phyloP scores from a whole-genome alignment of 1,140 invertebrate genomes.

The Eumaeus atala region DNA sequence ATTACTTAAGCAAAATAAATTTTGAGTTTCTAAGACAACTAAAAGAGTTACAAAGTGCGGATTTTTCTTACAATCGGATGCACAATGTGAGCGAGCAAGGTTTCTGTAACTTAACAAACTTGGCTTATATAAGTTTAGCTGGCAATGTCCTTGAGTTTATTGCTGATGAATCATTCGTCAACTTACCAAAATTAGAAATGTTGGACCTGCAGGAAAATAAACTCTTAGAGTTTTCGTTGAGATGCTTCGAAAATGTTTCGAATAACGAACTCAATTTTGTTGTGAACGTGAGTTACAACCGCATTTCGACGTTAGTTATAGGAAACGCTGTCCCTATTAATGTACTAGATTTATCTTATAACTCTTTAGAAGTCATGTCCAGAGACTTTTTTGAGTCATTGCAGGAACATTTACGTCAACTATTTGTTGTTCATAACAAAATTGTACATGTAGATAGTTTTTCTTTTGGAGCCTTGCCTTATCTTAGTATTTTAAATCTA shows the following conservation, averaged over 20 bases:
- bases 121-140: constrained; percentile 79
- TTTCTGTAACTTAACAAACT: constrained; percentile 77
- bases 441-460: constrained; percentile 79
- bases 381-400: constrained; percentile 76
- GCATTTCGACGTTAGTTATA: constrained; percentile 75
- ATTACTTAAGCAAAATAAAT: constrained; percentile 77
- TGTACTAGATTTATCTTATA: constrained; percentile 80
- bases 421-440: constrained; percentile 81
- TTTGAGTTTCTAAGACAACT: constrained; percentile 77
- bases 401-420: constrained; percentile 74
- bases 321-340: constrained; percentile 76
- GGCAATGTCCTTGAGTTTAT: constrained; percentile 77
- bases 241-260: constrained; percentile 78
- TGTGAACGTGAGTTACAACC: constrained; percentile 81
- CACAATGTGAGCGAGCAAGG: constrained; percentile 50
- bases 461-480: constrained; percentile 78
- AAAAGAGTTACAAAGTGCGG: constrained; percentile 77
- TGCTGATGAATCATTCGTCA: constrained; percentile 75
- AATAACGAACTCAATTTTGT: constrained; percentile 72
- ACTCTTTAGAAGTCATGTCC: constrained; percentile 77
- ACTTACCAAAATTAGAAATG: constrained; percentile 77
- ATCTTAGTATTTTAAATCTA: constrained; percentile 81
- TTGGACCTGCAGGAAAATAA: constrained; percentile 84
- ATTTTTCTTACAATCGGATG: constrained; percentile 82
- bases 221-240: constrained; percentile 77